Base-by-base conservation (phyloP, 2,888 invertebrate species). In the Drosophila kambysellisi region DNA sequence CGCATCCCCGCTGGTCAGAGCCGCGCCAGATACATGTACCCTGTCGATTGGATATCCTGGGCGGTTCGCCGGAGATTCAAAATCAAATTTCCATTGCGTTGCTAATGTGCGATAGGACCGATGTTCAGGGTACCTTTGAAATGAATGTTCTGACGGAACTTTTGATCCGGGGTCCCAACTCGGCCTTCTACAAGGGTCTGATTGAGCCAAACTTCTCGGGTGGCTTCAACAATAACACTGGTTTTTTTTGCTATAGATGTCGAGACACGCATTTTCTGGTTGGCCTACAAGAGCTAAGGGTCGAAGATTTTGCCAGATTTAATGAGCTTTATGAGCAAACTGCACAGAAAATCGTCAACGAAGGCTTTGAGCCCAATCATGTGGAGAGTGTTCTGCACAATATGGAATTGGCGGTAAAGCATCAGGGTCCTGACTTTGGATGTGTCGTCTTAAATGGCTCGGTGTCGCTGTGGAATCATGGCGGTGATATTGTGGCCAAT, bases 141-240 rank as follows among this genome's bases (percentile, higher is more conserved):
- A 92, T 98, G 75, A 95, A 96, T 79, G 95, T 97, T 20, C 88
- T 99, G 7, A 95, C 96, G 0, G 96, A 96, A 89, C 93, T 99
- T 25, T 94, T 99, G 91, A 95, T 97, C 0, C 95, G 95, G 78
- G 98, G 99, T 0, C 98, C 98, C 0, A 98, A 97, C 91, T 96
- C 98, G 0, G 96, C 97, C 0, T 98, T 99, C 93, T 99, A 98
- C 91, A 97, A 97, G 91, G 95, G 96, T 72, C 94, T 99, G 37
- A 95, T 99, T 30, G 98, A 98, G 91, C 96, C 97, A 3, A 97
- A 97, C 83, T 96, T 99, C 83, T 98, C 98, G 0, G 97, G 97
- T 39, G 97, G 98, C 15, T 98, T 97, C 91, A 96, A 97, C 65
- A 95, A 96, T 0, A 94, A 95, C 17, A 97, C 97, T 0, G 98